A percentile compares a stretch with the other conserved stretches of the same genome.
phyloP scores from a whole-genome alignment of 2,888 invertebrate genomes.

The Drosophila limbata region DNA sequence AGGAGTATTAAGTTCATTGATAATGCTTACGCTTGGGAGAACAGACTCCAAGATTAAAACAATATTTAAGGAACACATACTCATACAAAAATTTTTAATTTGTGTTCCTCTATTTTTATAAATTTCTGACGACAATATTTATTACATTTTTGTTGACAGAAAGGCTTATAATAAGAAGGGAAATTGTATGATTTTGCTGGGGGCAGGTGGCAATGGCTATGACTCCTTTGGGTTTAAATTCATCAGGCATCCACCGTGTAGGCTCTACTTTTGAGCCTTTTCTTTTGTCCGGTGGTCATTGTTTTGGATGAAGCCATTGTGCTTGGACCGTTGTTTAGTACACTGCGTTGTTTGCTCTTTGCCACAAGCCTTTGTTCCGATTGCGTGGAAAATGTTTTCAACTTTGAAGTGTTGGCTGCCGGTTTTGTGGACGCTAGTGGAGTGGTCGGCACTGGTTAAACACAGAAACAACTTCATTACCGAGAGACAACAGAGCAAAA shows the following conservation, averaged over 20 bases:
- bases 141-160: neutral
- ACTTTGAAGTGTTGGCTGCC: conserved; percentile 37
- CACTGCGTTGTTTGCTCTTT: conserved; percentile 40
- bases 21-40: too few species aligned
- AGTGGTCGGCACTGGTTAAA: conserved; percentile 42
- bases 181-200: neutral
- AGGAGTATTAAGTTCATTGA: too few species aligned
- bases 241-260: conserved; percentile 3
- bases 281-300: conserved; percentile 45
- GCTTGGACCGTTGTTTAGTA: conserved; percentile 16
- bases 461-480: conserved; percentile 64
- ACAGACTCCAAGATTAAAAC: too few species aligned
- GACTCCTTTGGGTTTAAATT: conserved; percentile 8
- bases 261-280: conserved; percentile 42
- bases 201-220: conserved; percentile 9
- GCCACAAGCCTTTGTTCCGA: conserved; percentile 51
- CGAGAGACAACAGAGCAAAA: conserved; percentile 21
- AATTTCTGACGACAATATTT: neutral
- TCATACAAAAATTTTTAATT: too few species aligned
- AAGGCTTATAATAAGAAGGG: neutral
- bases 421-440: conserved; percentile 46
- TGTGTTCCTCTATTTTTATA: too few species aligned
- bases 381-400: conserved; percentile 31
- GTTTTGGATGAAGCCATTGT: conserved; percentile 47
- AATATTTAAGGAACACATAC: too few species aligned